Conservation (phyloP, 2,888 invertebrate species). For the Cistogaster globosa region DNA sequence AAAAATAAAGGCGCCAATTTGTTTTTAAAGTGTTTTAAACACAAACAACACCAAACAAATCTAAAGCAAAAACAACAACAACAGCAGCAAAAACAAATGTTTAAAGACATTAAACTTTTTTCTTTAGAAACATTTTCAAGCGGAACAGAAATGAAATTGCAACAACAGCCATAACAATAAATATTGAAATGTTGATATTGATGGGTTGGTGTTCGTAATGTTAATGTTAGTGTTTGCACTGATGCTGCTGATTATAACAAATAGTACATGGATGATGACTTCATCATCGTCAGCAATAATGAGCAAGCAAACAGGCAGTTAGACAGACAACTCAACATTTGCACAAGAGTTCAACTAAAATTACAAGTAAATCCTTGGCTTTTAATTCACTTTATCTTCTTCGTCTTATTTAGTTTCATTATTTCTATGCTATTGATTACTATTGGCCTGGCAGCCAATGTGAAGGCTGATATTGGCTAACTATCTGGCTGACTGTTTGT, state of each 20-base stretch:
- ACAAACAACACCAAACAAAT: constrained; percentile 42
- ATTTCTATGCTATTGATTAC: constrained; percentile 5
- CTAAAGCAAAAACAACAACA: constrained; percentile 33
- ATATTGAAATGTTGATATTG: constrained; percentile 22
- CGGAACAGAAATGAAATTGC: constrained; percentile 19
- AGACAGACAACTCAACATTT: constrained; percentile 17
- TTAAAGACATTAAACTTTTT: not conserved
- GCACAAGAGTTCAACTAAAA: constrained; percentile 46
- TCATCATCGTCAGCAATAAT: constrained; percentile 36
- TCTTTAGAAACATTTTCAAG: constrained; percentile 27
- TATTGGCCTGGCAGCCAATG: constrained; percentile 17
- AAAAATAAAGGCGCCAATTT: constrained; percentile 62
- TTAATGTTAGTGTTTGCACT: constrained; percentile 8
- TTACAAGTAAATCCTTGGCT: constrained; percentile 45
- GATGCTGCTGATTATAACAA: constrained; percentile 58
- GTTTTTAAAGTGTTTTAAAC: constrained; percentile 51
- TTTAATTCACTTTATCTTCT: constrained; percentile 40
- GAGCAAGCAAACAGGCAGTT: not conserved
- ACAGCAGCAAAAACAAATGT: not conserved
- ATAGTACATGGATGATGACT: constrained; percentile 62
- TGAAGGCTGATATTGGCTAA: constrained; percentile 9
- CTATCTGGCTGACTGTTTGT: not conserved
- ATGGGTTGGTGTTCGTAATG: too few relatives aligned
- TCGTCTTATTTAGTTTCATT: constrained; percentile 27
- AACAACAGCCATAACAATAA: constrained; percentile 43